Evolutionary conservation across 2,113 vertebrate genomes (phyloP).

Genomic region (Salvator merianae): DNA sequence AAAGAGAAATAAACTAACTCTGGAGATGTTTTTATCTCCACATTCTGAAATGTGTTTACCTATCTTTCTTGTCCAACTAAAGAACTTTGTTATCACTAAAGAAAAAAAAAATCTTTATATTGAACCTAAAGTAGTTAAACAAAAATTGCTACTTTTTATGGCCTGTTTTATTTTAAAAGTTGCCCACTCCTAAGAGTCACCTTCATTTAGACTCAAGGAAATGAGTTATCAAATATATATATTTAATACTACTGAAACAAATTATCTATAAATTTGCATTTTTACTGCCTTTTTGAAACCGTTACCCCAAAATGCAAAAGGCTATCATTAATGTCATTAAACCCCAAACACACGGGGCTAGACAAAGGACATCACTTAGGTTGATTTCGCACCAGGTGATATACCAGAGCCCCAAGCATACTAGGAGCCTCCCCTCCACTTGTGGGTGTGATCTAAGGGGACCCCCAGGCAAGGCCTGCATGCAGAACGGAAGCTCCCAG

Average conservation of each 20-base stretch:
- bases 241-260: constrained; percentile 52
- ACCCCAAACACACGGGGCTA: constrained; percentile 30
- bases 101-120: constrained; percentile 44
- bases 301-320: constrained; percentile 48
- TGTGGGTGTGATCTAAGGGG: too few relatives aligned
- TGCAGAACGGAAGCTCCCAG: too few relatives aligned
- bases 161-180: constrained; percentile 47
- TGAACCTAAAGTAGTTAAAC: constrained; percentile 52
- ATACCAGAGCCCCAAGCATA: too few relatives aligned
- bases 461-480: too few relatives aligned
- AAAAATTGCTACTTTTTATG: constrained; percentile 50
- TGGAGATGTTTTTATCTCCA: constrained; percentile 62
- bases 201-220: constrained; percentile 46
- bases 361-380: background rate
- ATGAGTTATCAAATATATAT: background rate
- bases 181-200: background rate
- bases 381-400: too few relatives aligned
- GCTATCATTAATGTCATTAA: constrained; percentile 42
- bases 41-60: constrained; percentile 63
- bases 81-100: constrained; percentile 33
- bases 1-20: constrained; percentile 65
- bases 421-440: too few relatives aligned
- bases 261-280: constrained; percentile 30
- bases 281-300: constrained; percentile 28
- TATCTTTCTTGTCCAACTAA: constrained; percentile 29